Evolutionary conservation across 2,888 invertebrate genomes (phyloP), one percentile per base, ranked within the genome.

Genomic region (Agrenia bidenticulata): DNA sequence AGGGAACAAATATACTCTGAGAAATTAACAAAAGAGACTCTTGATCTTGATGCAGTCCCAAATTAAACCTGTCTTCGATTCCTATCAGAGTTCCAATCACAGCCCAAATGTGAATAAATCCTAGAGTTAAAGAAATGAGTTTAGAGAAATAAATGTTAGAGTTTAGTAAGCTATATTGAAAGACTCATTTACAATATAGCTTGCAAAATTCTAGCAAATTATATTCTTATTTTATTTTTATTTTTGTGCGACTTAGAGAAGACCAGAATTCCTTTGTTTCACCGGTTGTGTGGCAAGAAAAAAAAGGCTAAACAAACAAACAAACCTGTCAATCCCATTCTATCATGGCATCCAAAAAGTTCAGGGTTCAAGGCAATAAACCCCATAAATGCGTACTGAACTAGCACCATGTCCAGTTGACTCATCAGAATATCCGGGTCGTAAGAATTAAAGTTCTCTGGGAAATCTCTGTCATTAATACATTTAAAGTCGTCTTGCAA

Each of bases 101-200:
- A 15, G 66, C 62, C 66, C 66, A 66, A n/a, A 55, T 45, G 23
- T 66, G 63, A 39, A 66, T 59, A 26, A 66, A 66, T 4, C 63
- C n/a, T n/a, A n/a, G n/a, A n/a, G n/a, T n/a, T n/a, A n/a, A n/a
- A n/a, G n/a, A n/a, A n/a, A n/a, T n/a, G n/a, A n/a, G n/a, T n/a
- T n/a, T n/a, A n/a, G n/a, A n/a, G n/a, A n/a, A n/a, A n/a, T n/a
- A n/a, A n/a, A n/a, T n/a, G n/a, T n/a, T n/a, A n/a, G n/a, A n/a
- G n/a, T n/a, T n/a, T n/a, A n/a, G n/a, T n/a, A n/a, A n/a, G n/a
- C n/a, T n/a, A n/a, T n/a, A n/a, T n/a, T n/a, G n/a, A n/a, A n/a
- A n/a, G n/a, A n/a, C n/a, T n/a, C n/a, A n/a, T n/a, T n/a, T n/a
- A n/a, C n/a, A n/a, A n/a, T n/a, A n/a, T n/a, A n/a, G n/a, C n/a